A percentile compares a stretch with the other conserved stretches of the same genome.
phyloP scores from a whole-genome alignment of 2,797 vertebrate genomes.

The Melanotaenia boesemani region DNA sequence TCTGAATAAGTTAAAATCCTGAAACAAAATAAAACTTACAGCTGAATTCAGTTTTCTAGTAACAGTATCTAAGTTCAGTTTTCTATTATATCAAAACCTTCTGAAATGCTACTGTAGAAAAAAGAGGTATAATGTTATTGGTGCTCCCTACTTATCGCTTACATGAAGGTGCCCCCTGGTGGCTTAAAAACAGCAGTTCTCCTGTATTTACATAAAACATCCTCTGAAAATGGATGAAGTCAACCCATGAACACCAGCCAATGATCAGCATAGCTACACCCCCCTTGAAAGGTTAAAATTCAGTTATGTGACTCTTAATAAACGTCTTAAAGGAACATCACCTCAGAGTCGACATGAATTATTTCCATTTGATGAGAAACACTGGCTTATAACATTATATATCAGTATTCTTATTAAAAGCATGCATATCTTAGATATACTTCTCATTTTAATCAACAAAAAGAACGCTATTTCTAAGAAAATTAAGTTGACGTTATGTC shows the following conservation, averaged over 20 bases:
- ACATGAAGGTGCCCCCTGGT: slow-evolving; percentile 82
- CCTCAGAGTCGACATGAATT: slow-evolving; percentile 50
- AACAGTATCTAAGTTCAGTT: slow-evolving; percentile 82
- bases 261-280: slow-evolving; percentile 51
- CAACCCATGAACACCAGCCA: slow-evolving; percentile 60
- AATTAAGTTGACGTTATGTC: slow-evolving; percentile 72
- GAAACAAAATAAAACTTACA: slow-evolving; percentile 76
- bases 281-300: slow-evolving; percentile 47
- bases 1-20: slow-evolving; percentile 82
- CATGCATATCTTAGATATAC: slow-evolving; percentile 85
- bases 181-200: slow-evolving; percentile 83
- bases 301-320: slow-evolving; percentile 47
- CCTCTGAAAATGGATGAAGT: slow-evolving; percentile 73
- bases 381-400: slow-evolving; percentile 75
- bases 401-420: slow-evolving; percentile 80
- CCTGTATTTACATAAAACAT: slow-evolving; percentile 76
- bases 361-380: slow-evolving; percentile 66
- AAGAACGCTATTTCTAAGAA: slow-evolving; percentile 72
- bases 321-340: slow-evolving; percentile 49
- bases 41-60: slow-evolving; percentile 68
- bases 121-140: slow-evolving; percentile 87
- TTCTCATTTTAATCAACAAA: slow-evolving; percentile 71
- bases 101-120: slow-evolving; percentile 86
- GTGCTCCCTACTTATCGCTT: slow-evolving; percentile 78
- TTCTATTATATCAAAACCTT: slow-evolving; percentile 82